Evolutionary conservation across 2,113 vertebrate genomes (phyloP).

Genomic region (Bos javanicus): DNA sequence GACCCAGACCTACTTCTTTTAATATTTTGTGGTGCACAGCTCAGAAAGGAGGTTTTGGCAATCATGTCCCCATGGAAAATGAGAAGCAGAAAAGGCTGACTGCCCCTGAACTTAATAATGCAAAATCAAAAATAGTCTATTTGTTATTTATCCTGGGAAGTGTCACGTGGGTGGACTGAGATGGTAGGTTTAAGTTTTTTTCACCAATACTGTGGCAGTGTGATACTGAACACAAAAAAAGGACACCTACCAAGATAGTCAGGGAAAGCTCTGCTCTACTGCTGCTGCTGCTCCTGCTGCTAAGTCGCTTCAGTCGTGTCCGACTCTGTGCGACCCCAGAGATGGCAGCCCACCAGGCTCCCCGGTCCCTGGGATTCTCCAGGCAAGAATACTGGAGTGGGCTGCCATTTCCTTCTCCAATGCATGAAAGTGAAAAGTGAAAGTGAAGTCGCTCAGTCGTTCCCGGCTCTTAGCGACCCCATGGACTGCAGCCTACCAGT

Average conservation of each 20-base stretch:
- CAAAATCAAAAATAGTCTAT: neutral
- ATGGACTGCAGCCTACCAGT: no score
- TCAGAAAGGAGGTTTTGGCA: neutral
- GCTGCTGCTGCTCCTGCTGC: no score
- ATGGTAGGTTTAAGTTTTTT: neutral
- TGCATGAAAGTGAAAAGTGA: no score
- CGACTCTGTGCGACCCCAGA: no score
- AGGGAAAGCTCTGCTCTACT: no score
- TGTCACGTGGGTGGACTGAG: fast-evolving
- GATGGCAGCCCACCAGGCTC: no score
- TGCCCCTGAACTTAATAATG: neutral
- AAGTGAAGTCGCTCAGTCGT: no score
- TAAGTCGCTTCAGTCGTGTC: no score
- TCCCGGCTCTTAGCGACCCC: no score
- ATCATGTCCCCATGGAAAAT: neutral
- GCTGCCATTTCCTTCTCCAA: no score
- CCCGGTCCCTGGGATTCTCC: no score
- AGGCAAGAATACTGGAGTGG: no score
- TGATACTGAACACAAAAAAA: neutral
- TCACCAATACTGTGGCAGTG: neutral
- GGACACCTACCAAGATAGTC: neutral
- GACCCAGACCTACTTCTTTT: neutral
- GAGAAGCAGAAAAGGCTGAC: neutral
- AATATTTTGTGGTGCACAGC: neutral
- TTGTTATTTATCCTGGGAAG: neutral